Evolutionary conservation across 2,797 vertebrate species (phyloP), one percentile per base, ranked within the genome.

Genomic region (Aselliscus stoliczkanus): DNA sequence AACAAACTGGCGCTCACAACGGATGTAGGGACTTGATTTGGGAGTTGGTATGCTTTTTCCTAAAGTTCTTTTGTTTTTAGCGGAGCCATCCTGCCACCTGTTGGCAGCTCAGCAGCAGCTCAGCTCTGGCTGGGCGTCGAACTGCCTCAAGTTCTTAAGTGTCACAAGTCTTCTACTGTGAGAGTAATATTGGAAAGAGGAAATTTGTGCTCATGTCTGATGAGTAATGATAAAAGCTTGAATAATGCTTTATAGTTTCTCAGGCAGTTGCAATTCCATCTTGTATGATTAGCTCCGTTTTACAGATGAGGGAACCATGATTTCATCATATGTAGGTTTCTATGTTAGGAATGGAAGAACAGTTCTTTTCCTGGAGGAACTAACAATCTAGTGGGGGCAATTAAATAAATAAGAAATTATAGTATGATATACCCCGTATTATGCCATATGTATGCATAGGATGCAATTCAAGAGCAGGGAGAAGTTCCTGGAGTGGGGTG

Each of bases 161-260:
- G 20, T 81, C 75, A 25, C n/a, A 84, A 58, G n/a, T 64, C 67
- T 94, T 94, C 70, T 73, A 29, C 50, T 89, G 72, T 58, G 56
- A 89, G 75, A 77, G 23, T 65, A 72, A 37, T 88, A 52, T 81
- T 50, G 37, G 27, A 83, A 93, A 67, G 56, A 92, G 88, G 50
- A 67, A 50, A 52, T 69, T 73, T 93, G 65, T 81, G 18, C 39
- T 82, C 31, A 20, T 77, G 5, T 85, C 39, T 96, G 76, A 11
- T 93, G 93, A 90, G 73, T 93, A 90, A 85, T 93, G 62, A 72
- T 54, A 77, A 34, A 60, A 67, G 21, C 67, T 95, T 81, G 79
- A 84, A 54, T 73, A 76, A 29, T 70, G 50, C 77, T 82, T 95
- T 85, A 20, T 85, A 72, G 65, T 86, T 96, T 93, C 58, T 44